Evolutionary conservation across 2,888 invertebrate species (phyloP).

Genomic region (Suillia variegata): DNA sequence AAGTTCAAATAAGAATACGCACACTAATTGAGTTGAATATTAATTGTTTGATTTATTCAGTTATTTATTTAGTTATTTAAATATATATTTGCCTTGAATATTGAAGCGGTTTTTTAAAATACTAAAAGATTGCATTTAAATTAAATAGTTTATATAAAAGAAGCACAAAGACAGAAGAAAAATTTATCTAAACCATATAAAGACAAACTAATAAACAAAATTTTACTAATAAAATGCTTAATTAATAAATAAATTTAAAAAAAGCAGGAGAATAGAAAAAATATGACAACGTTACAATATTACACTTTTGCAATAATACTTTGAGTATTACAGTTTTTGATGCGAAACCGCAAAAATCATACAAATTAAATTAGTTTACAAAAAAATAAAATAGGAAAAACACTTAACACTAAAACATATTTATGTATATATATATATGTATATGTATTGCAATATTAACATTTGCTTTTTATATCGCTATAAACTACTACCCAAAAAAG

Average conservation of each 20-base stretch:
- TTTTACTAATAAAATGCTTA: background rate
- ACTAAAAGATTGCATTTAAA: background rate
- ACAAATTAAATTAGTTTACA: background rate
- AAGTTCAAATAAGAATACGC: too few relatives aligned
- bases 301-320: constrained; percentile 14
- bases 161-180: constrained; percentile 3
- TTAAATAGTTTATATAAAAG: too few relatives aligned
- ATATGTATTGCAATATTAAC: background rate
- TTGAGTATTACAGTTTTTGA: constrained; percentile 16
- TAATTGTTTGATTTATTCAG: too few relatives aligned
- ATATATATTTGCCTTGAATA: too few relatives aligned
- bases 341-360: background rate
- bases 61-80: too few relatives aligned
- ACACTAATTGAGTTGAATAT: too few relatives aligned
- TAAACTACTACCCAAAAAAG: background rate
- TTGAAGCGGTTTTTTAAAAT: too few relatives aligned
- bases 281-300: background rate
- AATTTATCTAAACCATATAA: too few relatives aligned
- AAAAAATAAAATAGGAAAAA: background rate
- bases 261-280: too few relatives aligned
- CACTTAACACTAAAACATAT: background rate
- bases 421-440: too few relatives aligned
- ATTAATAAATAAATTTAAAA: background rate
- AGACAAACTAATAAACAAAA: background rate
- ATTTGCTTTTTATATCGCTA: background rate